Conservation (phyloP, 2,888 invertebrate species). For the Pristionchus exspectatus region DNA sequence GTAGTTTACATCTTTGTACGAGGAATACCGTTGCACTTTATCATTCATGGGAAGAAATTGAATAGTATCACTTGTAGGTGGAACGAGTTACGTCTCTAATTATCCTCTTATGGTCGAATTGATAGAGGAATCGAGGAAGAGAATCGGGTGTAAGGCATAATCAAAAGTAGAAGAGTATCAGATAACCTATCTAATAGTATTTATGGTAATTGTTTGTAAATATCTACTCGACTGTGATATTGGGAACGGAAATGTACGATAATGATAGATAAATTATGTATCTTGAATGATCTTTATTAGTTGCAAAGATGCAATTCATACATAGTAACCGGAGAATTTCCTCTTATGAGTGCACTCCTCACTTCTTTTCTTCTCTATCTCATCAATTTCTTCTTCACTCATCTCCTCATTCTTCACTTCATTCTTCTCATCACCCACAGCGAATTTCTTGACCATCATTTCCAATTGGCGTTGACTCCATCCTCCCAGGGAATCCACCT, state of each 20-base stretch:
- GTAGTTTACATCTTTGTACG: background rate
- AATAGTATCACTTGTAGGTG: conserved; percentile 16
- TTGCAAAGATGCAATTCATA: no score
- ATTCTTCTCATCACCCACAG: conserved; percentile 53
- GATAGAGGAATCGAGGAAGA: conserved; percentile 79
- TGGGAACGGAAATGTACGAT: background rate
- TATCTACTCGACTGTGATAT: conserved; percentile 44
- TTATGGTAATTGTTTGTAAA: conserved; percentile 18
- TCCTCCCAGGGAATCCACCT: conserved; percentile 90
- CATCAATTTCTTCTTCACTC: background rate
- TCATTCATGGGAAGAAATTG: background rate
- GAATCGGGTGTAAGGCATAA: conserved; percentile 26
- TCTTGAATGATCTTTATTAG: background rate
- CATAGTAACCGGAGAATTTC: background rate
- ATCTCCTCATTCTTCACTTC: background rate
- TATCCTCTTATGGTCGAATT: conserved; percentile 91
- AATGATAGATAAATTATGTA: background rate
- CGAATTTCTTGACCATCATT: conserved; percentile 88
- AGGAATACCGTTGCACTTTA: background rate
- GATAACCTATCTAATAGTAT: conserved; percentile 3
- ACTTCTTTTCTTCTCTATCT: background rate
- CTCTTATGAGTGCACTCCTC: background rate
- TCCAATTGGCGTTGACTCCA: conserved; percentile 90
- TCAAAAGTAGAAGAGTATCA: background rate
- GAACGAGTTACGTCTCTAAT: conserved; percentile 86